phyloP scores from a whole-genome alignment of 1,140 invertebrate species.

The Zaprionus gabonicus region DNA sequence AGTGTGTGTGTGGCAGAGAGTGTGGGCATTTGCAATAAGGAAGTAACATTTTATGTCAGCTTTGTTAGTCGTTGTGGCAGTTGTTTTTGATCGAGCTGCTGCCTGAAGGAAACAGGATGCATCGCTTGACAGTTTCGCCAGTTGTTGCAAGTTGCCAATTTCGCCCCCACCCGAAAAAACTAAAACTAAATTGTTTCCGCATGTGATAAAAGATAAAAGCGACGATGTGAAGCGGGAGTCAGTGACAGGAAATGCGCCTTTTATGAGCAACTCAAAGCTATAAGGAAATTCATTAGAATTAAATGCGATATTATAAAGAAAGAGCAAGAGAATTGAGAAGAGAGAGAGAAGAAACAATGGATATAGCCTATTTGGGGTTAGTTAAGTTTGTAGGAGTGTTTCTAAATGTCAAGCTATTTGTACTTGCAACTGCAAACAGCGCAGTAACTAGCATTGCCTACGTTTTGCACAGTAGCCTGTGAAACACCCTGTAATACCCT shows the following conservation, averaged over 20 bases:
- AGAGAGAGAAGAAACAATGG: too few species aligned
- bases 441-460: too few species aligned
- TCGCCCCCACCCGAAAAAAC: constrained; percentile 7
- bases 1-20: constrained; percentile 13
- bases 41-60: constrained; percentile 78
- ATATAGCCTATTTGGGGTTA: neutral
- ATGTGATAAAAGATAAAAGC: constrained; percentile 24
- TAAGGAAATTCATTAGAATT: neutral
- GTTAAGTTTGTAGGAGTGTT: neutral
- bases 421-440: too few species aligned
- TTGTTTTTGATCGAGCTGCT: constrained; percentile 45
- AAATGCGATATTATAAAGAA: neutral
- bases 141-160: constrained; percentile 51
- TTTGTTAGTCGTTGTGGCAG: constrained; percentile 34
- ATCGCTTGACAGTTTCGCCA: constrained; percentile 63
- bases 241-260: neutral
- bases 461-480: too few species aligned
- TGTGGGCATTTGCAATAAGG: constrained; percentile 70
- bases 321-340: too few species aligned
- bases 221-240: neutral
- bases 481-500: too few species aligned
- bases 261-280: neutral
- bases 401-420: too few species aligned
- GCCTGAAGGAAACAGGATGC: constrained; percentile 60
- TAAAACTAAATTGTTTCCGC: constrained; percentile 56